Base-by-base conservation (phyloP, 2,888 invertebrate genomes). In the Rambutsinella grinnellia region DNA sequence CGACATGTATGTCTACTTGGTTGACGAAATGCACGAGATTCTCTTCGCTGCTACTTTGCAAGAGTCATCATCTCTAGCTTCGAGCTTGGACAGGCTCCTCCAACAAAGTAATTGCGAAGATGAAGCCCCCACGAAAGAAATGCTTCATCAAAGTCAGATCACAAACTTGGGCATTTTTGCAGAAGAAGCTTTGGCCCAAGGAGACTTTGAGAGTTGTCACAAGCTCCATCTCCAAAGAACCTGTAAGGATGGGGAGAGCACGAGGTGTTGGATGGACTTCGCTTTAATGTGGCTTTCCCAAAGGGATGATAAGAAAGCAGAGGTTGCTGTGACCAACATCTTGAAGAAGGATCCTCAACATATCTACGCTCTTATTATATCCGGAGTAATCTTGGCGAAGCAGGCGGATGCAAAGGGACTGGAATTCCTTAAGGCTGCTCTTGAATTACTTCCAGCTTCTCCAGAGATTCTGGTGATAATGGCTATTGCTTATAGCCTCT, bases 171-270 rank as follows among this genome's bases (percentile, higher is more conserved):
- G 68, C 2, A 57, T 76, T 2, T 82, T 69, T 63, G 77, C 83
- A 1, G 76, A 83, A 23, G 83, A 83, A 60, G 71, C 81, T 2
- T 70, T 81, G 15, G 78, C 72, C 8, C 78, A 79, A 56, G 77
- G 76, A 3, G 81, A 83, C 56, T 78, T 71, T 36, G 81, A 83
- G 36, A 80, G 78, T 60, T 76, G 78, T 65, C 80, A 82, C 23
- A 74, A 79, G 53, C 74, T 82, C 36, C 79, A 80, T 49, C 60
- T 80, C 2, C 76, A 80, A 65, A 47, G 82, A 5, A 80, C 80
- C n/a, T 80, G 79, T 47, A 44, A 65, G 46, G 70, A 63, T 46
- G 63, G 44, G 13, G 76, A 79, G 47, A 67, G 71, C n/a, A 47
- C 80, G 0, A 44, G 70, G 21, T 63, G 60, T 26, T 83, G 81